Evolutionary conservation across 1,140 invertebrate species (phyloP).

Genomic region (Wasmannia auropunctata): DNA sequence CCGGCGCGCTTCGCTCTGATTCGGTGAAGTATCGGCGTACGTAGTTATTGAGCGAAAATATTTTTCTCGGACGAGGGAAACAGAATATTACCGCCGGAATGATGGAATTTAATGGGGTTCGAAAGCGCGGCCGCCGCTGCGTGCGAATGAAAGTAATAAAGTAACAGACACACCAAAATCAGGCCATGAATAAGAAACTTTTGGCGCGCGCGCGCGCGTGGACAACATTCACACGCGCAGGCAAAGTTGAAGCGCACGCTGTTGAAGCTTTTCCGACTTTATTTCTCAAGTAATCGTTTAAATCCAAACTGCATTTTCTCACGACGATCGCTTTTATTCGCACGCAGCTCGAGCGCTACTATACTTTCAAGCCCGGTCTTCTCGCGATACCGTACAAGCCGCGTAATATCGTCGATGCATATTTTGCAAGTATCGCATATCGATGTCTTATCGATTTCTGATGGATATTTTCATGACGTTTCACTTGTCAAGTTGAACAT

Average conservation of each 20-base stretch:
- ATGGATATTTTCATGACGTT: slow-evolving; percentile 29
- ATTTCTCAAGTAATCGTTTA: slow-evolving; percentile 47
- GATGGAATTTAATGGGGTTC: slow-evolving; percentile 46
- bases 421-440: slow-evolving; percentile 39
- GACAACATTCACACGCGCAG: too few species aligned
- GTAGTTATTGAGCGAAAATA: slow-evolving; percentile 27
- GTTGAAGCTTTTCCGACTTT: slow-evolving; percentile 14
- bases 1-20: background rate
- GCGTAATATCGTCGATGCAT: slow-evolving; percentile 41
- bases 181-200: slow-evolving; percentile 48
- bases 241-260: background rate
- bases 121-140: background rate
- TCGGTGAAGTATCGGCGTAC: slow-evolving; percentile 20
- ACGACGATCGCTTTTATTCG: slow-evolving; percentile 12
- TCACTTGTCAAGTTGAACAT: background rate
- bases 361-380: background rate
- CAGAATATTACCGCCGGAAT: background rate
- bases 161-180: slow-evolving; percentile 49
- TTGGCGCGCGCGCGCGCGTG: background rate
- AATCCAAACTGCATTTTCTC: slow-evolving; percentile 45
- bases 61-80: slow-evolving; percentile 13
- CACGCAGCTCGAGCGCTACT: background rate
- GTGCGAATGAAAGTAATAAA: slow-evolving; percentile 59
- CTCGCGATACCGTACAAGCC: background rate
- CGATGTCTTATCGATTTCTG: slow-evolving; percentile 38